These are phyloP conservation scores for Drosophila sturtevanti DNA, from an alignment of 1,140 invertebrate species.

Conservation along the genomic window DNA sequence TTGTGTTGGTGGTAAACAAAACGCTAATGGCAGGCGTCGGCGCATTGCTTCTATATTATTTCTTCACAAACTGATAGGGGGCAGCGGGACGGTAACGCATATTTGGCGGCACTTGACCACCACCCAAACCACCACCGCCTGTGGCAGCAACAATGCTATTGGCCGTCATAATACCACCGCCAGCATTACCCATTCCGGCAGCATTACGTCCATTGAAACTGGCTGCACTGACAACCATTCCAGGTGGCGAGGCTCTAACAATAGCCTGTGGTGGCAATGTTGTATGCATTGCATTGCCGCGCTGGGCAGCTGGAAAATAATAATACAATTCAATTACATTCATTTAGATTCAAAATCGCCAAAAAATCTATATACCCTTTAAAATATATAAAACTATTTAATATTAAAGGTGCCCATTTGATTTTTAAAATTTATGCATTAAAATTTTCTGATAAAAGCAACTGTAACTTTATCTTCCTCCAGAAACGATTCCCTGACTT, in stretches of 20 bases:
- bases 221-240: slow-evolving; percentile 75
- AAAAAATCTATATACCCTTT: too few relatives aligned
- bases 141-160: slow-evolving; percentile 69
- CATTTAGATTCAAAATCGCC: too few relatives aligned
- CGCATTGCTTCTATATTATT: slow-evolving; percentile 77
- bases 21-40: slow-evolving; percentile 63
- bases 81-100: slow-evolving; percentile 75
- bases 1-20: slow-evolving; percentile 65
- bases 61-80: slow-evolving; percentile 79
- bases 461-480: too few relatives aligned
- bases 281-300: slow-evolving; percentile 76
- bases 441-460: too few relatives aligned
- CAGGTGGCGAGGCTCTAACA: slow-evolving; percentile 73
- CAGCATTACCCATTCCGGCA: slow-evolving; percentile 64
- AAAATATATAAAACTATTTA: too few relatives aligned
- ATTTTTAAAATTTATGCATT: too few relatives aligned
- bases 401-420: too few relatives aligned
- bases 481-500: too few relatives aligned
- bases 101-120: slow-evolving; percentile 59
- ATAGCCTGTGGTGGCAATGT: slow-evolving; percentile 73
- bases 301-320: slow-evolving; percentile 60
- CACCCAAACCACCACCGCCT: slow-evolving; percentile 62
- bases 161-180: slow-evolving; percentile 66
- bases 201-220: slow-evolving; percentile 75
- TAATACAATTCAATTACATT: background rate